phyloP scores from a whole-genome alignment of 2,797 vertebrate genomes.

The Typhlichthys subterraneus region DNA sequence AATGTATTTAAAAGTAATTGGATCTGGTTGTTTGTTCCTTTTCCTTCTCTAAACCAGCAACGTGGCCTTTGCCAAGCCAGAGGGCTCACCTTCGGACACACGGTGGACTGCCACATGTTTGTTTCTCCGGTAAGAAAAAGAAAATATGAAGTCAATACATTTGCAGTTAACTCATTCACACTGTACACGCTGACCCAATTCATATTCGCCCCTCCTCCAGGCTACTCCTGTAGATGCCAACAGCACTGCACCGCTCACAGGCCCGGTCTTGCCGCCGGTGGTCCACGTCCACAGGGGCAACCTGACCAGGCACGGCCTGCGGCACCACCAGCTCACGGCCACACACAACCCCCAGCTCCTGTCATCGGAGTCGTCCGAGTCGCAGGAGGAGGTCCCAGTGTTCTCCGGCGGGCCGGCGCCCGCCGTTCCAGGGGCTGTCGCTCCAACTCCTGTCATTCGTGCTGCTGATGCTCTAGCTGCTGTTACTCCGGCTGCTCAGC shows the following conservation, averaged over 20 bases:
- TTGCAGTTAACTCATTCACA: background rate
- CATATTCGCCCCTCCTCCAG: slow-evolving; percentile 27
- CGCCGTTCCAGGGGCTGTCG: background rate
- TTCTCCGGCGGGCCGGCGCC: background rate
- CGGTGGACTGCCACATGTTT: slow-evolving; percentile 71
- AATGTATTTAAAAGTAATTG: too few species aligned
- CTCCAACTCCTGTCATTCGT: background rate
- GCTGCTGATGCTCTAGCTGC: background rate
- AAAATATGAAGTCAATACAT: background rate
- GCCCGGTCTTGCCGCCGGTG: slow-evolving; percentile 7
- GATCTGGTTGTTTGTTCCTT: too few species aligned
- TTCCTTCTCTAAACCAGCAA: slow-evolving; percentile 43
- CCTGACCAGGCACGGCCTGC: slow-evolving; percentile 49
- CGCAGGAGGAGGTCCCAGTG: slow-evolving; percentile 42
- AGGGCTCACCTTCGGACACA: slow-evolving; percentile 27
- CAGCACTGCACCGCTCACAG: slow-evolving; percentile 20
- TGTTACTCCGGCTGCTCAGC: background rate
- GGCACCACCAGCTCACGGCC: slow-evolving; percentile 70
- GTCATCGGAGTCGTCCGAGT: slow-evolving; percentile 59
- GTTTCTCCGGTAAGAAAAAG: slow-evolving; percentile 56
- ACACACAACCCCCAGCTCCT: slow-evolving; percentile 60
- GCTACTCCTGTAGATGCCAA: slow-evolving; percentile 53
- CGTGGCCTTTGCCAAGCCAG: slow-evolving; percentile 70
- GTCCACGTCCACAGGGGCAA: slow-evolving; percentile 34
- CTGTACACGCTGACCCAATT: slow-evolving; percentile 5